phyloP scores from a whole-genome alignment of 2,113 vertebrate species.

The Furnarius figulus region DNA sequence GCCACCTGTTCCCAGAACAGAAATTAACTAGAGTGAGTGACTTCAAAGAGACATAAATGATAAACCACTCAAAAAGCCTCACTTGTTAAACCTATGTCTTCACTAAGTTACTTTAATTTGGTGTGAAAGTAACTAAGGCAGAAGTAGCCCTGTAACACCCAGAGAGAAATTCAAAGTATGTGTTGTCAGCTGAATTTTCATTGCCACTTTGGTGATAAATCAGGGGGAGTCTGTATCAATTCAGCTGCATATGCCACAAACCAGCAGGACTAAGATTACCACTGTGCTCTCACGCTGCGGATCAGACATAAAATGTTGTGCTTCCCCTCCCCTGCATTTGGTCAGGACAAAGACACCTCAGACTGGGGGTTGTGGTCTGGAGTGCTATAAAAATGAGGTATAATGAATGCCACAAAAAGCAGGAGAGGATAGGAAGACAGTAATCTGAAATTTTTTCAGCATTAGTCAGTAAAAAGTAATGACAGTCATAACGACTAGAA shows the following conservation, averaged over 20 bases:
- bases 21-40: background rate
- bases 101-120: background rate
- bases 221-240: background rate
- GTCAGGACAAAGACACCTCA: background rate
- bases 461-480: background rate
- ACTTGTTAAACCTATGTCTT: background rate
- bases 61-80: background rate
- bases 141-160: background rate
- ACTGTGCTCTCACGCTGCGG: background rate
- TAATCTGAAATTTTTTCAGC: background rate
- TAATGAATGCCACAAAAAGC: background rate
- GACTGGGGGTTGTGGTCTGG: background rate
- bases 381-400: background rate
- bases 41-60: background rate
- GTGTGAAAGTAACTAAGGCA: background rate
- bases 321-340: background rate
- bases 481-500: background rate
- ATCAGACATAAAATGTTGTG: background rate
- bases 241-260: background rate
- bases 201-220: conserved; percentile 15
- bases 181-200: conserved; percentile 18
- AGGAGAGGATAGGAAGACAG: background rate
- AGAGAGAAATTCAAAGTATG: background rate
- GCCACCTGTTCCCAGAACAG: background rate
- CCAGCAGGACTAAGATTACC: background rate